Base-by-base conservation (phyloP, 1,140 invertebrate genomes). In the Panagrolaimus sp. region DNA sequence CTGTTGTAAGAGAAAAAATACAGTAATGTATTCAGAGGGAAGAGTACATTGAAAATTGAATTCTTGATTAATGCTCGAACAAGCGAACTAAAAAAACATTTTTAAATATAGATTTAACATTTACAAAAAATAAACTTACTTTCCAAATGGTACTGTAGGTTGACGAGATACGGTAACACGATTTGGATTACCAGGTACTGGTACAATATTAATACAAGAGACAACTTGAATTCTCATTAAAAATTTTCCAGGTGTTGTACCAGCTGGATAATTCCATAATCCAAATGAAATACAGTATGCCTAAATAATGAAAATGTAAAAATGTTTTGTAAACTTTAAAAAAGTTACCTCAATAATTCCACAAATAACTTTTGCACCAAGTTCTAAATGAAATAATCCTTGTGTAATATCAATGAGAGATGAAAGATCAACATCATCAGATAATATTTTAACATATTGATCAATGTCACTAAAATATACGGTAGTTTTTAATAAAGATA, bases 321-420 rank as follows among this genome's bases (percentile, higher is more conserved):
- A 14, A 1, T 13, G 25, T 66, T 13, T n/a, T 69, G 20, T 11
- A 42, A 44, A 42, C n/a, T n/a, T n/a, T n/a, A 31, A 13, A 27
- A 4, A 31, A 64, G 8, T 20, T 9, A 63, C 74, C 63, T 76
- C 74, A 45, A 78, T 16, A 42, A 76, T 31, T 14, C 78, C 65
- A 20, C 73, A 64, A 53, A 75, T 14, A n/a, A 76, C 8, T 57
- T 76, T 76, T 23, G 25, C 74, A n/a, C 73, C 20, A 1, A 79
- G 14, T 57, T 76, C 74, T 51, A 78, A 43, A 42, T 77, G 67
- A 45, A 76, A 76, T 5, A 76, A 51, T 20, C 68, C 77, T 67
- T 78, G 72, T 8, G 75, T 75, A 14, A 76, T n/a, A 63, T 76
- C 69, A 38, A 76, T 79, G 1, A 76, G 44, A 14, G 76, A 77